Percentiles rank a stretch among this genome's conserved stretches.
Conservation (phyloP, 2,797 vertebrate species). For the Gephyroberyx darwinii region DNA sequence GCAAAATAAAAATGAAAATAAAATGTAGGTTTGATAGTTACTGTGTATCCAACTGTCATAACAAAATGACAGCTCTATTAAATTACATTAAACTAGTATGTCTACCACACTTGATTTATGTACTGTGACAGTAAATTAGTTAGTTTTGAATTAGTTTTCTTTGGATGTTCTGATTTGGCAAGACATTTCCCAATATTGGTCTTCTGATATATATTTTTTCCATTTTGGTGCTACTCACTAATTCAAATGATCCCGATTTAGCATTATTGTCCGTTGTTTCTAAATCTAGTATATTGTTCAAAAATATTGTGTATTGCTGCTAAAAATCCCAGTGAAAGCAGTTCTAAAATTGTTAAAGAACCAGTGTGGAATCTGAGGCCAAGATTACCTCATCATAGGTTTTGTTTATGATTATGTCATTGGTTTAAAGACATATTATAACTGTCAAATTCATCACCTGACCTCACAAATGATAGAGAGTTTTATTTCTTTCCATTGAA, state of each 20-base stretch:
- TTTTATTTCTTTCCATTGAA: too few relatives aligned
- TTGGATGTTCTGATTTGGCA: slow-evolving; percentile 6
- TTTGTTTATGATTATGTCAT: background rate
- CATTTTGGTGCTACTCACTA: too few relatives aligned
- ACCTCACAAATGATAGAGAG: too few relatives aligned
- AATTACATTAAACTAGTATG: slow-evolving; percentile 55
- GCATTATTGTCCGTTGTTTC: too few relatives aligned
- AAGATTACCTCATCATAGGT: background rate
- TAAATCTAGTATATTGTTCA: too few relatives aligned
- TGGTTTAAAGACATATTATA: background rate
- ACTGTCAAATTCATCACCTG: too few relatives aligned
- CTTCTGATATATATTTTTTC: too few relatives aligned
- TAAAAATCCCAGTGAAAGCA: too few relatives aligned
- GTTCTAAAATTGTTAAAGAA: too few relatives aligned
- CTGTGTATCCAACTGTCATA: slow-evolving; percentile 57
- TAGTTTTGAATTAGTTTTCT: slow-evolving; percentile 11
- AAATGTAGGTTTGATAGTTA: slow-evolving; percentile 52
- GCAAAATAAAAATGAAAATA: slow-evolving; percentile 46
- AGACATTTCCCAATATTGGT: too few relatives aligned
- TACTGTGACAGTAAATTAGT: background rate
- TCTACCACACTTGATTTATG: slow-evolving; percentile 52
- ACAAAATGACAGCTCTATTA: slow-evolving; percentile 54
- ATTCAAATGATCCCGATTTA: too few relatives aligned
- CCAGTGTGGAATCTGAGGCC: background rate
- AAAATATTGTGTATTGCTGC: too few relatives aligned